Percentiles rank a stretch among this genome's conserved stretches.
Evolutionary conservation across 2,113 vertebrate species (phyloP).

Genomic region (Beaufortia kweichowensis): DNA sequence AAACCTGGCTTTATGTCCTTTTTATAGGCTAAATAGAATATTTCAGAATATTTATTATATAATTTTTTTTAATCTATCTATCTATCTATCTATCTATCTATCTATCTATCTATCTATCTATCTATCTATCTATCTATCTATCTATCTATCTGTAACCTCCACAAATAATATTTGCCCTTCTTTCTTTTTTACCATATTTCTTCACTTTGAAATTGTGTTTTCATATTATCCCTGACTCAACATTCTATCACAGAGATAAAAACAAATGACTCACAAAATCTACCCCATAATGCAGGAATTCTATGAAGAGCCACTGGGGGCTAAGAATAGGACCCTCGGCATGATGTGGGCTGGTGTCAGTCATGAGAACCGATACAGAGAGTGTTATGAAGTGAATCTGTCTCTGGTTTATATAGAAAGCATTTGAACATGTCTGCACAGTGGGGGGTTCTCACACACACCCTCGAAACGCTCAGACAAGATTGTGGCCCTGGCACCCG

Average conservation of each 20-base stretch:
- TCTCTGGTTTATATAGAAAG: conserved; percentile 17
- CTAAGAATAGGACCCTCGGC: conserved; percentile 22
- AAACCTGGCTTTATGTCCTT: no score
- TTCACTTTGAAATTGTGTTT: not conserved
- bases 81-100: not conserved
- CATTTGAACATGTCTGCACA: conserved; percentile 18
- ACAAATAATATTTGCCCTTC: not conserved
- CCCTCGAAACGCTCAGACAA: conserved; percentile 18
- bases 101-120: not conserved
- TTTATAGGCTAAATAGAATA: no score
- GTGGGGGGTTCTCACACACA: conserved; percentile 31
- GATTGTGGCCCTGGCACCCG: conserved; percentile 12
- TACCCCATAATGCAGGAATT: conserved; percentile 16
- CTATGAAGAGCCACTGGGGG: not conserved
- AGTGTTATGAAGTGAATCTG: conserved; percentile 12
- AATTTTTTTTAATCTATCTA: no score
- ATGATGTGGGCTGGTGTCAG: conserved; percentile 31
- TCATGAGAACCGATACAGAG: conserved; percentile 10
- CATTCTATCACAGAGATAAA: conserved; percentile 23
- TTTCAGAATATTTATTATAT: no score
- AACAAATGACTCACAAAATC: conserved; percentile 30
- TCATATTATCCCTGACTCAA: conserved; percentile 10
- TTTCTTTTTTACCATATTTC: not conserved
- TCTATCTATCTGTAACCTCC: not conserved
- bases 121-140: not conserved